phyloP scores from a whole-genome alignment of 2,797 vertebrate species.

The Brachyrhaphis roseni region DNA sequence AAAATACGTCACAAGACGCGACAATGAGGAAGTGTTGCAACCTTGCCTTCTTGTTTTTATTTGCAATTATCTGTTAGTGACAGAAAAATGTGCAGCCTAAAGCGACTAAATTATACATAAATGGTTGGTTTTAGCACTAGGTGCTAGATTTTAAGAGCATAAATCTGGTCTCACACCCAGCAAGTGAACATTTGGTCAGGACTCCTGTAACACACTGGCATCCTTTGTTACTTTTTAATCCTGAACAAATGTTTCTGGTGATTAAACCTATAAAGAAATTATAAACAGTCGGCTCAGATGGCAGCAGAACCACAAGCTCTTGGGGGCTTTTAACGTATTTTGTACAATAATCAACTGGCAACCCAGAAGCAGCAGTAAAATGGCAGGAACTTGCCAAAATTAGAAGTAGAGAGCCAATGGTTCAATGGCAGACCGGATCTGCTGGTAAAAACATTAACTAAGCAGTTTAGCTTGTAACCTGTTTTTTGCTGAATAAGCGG shows the following conservation, averaged over 20 bases:
- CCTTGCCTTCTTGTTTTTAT: neutral
- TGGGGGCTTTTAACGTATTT: neutral
- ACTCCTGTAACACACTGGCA: conserved; percentile 1
- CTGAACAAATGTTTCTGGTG: conserved; percentile 4
- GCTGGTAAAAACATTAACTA: conserved; percentile 2
- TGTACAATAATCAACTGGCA: conserved; percentile 6
- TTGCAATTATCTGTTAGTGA: neutral
- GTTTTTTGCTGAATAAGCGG: conserved; percentile 7
- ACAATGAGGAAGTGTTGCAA: neutral
- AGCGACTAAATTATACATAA: neutral
- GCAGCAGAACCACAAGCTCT: neutral
- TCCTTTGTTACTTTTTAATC: conserved; percentile 10
- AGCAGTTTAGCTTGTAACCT: conserved; percentile 3
- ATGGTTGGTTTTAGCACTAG: neutral
- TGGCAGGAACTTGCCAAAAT: neutral
- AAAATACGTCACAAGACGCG: conserved; percentile 15
- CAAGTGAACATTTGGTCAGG: conserved; percentile 8
- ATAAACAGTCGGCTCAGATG: conserved; percentile 1
- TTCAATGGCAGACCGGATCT: conserved; percentile 2
- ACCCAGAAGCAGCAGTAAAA: conserved; percentile 6
- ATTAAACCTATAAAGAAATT: neutral
- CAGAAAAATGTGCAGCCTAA: neutral
- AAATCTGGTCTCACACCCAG: neutral
- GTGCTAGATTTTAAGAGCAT: neutral
- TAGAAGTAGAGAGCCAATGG: neutral